A percentile compares a stretch with the other conserved stretches of the same genome.
Evolutionary conservation across 2,888 invertebrate species (phyloP).

Genomic region (Apodemia duryi): DNA sequence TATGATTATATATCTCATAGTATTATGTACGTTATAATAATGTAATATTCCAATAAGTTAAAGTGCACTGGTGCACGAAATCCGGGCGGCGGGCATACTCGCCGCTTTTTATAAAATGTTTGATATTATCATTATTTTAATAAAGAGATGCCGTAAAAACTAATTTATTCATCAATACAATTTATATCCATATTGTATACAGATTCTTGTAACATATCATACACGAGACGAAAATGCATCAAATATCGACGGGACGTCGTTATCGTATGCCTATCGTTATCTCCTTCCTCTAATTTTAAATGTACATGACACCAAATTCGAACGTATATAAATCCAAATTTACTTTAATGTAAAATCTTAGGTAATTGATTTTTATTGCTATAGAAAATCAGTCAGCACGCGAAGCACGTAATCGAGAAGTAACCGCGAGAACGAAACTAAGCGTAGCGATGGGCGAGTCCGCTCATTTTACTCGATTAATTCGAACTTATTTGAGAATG

Average conservation of each 20-base stretch:
- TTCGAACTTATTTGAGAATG: neutral
- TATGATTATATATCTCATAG: constrained; percentile 80
- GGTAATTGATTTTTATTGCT: constrained; percentile 81
- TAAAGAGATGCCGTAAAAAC: constrained; percentile 79
- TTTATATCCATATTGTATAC: constrained; percentile 80
- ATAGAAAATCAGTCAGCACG: constrained; percentile 82
- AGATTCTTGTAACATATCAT: constrained; percentile 83
- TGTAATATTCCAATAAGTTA: constrained; percentile 80
- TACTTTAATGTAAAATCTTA: constrained; percentile 80
- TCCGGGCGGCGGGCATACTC: constrained; percentile 74
- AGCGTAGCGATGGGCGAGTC: constrained; percentile 28
- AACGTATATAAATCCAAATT: constrained; percentile 80
- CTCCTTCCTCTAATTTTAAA: constrained; percentile 75
- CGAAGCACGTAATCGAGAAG: constrained; percentile 81
- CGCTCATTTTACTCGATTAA: constrained; percentile 1
- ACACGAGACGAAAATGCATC: constrained; percentile 79
- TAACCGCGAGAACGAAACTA: constrained; percentile 78
- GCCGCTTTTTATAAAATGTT: constrained; percentile 77
- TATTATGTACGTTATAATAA: constrained; percentile 79
- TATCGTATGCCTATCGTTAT: constrained; percentile 74
- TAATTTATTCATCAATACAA: constrained; percentile 74
- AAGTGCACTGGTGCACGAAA: constrained; percentile 80
- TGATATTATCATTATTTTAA: constrained; percentile 79
- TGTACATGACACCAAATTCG: constrained; percentile 80
- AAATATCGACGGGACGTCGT: constrained; percentile 61